Evolutionary conservation across 2,797 vertebrate species (phyloP).

Genomic region (Silurus lanzhouensis): DNA sequence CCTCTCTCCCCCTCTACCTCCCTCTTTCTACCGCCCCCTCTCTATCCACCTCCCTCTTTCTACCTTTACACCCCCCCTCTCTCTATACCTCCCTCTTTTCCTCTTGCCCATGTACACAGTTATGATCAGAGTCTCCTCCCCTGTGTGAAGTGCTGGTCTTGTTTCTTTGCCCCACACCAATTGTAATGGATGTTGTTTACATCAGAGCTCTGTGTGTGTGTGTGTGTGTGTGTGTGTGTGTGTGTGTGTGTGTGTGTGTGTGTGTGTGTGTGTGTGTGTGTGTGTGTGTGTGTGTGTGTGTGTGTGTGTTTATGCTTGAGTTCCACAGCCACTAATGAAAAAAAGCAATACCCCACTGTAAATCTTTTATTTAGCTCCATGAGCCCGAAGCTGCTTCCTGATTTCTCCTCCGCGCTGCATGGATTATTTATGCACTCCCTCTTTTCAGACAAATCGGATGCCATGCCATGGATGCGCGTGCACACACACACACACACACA

Average conservation of each 20-base stretch:
- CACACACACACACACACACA: too few species aligned
- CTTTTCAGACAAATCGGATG: background rate
- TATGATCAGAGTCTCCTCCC: too few species aligned
- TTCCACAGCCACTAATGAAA: background rate
- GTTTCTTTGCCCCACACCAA: too few species aligned
- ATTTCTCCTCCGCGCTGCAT: background rate
- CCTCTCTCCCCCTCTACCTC: too few species aligned
- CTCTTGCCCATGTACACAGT: background rate
- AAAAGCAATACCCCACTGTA: conserved; percentile 58
- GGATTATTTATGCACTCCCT: background rate
- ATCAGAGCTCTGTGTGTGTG: too few species aligned
- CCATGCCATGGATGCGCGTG: conserved; percentile 1
- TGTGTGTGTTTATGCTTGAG: background rate
- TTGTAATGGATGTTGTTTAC: too few species aligned
- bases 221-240: background rate
- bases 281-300: background rate
- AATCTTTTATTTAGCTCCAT: conserved; percentile 33
- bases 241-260: background rate
- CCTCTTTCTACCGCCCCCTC: background rate
- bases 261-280: background rate
- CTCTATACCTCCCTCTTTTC: background rate
- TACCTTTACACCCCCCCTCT: background rate
- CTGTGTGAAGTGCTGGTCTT: too few species aligned
- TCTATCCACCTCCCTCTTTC: too few species aligned
- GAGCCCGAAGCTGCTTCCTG: conserved; percentile 12